These are phyloP conservation scores for Nasonia vitripennis DNA, from an alignment of 1,140 invertebrate genomes.

Conservation along the genomic window DNA sequence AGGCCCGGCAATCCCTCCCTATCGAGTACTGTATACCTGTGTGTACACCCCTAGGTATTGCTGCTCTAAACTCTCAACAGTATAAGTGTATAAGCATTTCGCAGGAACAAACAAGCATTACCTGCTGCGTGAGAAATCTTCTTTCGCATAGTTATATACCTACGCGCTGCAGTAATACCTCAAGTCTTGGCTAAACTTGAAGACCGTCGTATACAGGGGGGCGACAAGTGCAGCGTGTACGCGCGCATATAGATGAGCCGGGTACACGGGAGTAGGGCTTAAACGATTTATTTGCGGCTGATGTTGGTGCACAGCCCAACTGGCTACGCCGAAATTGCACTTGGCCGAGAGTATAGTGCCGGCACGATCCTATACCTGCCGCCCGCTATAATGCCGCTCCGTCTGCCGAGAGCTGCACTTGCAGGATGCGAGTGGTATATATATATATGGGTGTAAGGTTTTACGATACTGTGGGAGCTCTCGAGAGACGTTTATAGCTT, in stretches of 20 bases:
- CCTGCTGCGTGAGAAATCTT: constrained; percentile 40
- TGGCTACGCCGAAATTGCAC: constrained; percentile 15
- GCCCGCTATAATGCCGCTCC: neutral
- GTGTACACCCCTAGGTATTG: neutral
- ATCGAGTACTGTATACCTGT: neutral
- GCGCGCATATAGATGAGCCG: no score
- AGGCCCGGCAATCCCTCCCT: neutral
- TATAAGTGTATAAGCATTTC: neutral
- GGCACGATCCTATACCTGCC: neutral
- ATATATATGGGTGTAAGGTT: neutral
- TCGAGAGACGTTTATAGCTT: neutral
- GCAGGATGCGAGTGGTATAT: neutral
- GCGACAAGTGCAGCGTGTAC: neutral
- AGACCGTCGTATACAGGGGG: neutral
- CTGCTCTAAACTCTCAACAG: neutral
- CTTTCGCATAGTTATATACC: neutral
- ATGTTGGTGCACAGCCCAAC: neutral
- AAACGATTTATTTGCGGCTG: constrained; percentile 30
- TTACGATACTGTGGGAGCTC: neutral
- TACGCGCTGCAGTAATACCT: neutral
- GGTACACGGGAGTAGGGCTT: neutral
- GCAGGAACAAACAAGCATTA: constrained; percentile 3
- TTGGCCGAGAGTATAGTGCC: neutral
- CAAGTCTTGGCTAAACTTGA: neutral
- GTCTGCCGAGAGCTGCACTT: neutral